Percentiles rank a stretch among this genome's conserved stretches.
Conservation (phyloP, 2,888 invertebrate genomes). For the Brachypterus glaber region DNA sequence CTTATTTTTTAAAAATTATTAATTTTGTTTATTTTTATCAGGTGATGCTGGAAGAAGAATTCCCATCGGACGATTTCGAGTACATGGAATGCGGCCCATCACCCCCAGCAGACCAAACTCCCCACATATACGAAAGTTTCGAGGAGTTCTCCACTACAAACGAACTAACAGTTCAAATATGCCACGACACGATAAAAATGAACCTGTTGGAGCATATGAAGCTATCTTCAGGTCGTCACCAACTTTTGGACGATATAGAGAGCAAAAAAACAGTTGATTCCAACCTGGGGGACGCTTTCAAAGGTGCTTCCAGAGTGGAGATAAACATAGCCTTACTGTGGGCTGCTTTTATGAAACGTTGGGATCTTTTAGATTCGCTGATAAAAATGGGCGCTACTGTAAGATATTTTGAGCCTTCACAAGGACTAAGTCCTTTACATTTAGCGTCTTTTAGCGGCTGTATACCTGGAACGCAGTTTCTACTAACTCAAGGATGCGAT, state of each 20-base stretch:
- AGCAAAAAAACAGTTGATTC: slow-evolving; percentile 53
- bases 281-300: slow-evolving; percentile 44
- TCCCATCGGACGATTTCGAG: slow-evolving; percentile 60
- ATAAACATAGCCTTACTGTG: slow-evolving; percentile 64
- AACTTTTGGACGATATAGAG: slow-evolving; percentile 66
- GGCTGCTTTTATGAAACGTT: slow-evolving; percentile 62
- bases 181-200: slow-evolving; percentile 62
- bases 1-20: background rate
- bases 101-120: slow-evolving; percentile 71
- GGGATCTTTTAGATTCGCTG: slow-evolving; percentile 55
- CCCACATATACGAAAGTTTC: slow-evolving; percentile 73
- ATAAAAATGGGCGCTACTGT: slow-evolving; percentile 61
- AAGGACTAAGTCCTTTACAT: slow-evolving; percentile 66
- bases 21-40: background rate
- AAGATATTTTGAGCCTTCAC: slow-evolving; percentile 58
- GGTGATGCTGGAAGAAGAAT: slow-evolving; percentile 55
- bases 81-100: slow-evolving; percentile 73
- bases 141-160: slow-evolving; percentile 56
- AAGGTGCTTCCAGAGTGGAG: slow-evolving; percentile 53
- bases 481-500: slow-evolving; percentile 59
- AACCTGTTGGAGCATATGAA: slow-evolving; percentile 67
- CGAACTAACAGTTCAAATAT: slow-evolving; percentile 62
- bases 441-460: slow-evolving; percentile 73
- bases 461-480: slow-evolving; percentile 56
- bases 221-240: slow-evolving; percentile 55